A percentile compares a stretch with the other conserved stretches of the same genome.
Conservation (phyloP, 2,888 invertebrate species). For the Papilio gigon region DNA sequence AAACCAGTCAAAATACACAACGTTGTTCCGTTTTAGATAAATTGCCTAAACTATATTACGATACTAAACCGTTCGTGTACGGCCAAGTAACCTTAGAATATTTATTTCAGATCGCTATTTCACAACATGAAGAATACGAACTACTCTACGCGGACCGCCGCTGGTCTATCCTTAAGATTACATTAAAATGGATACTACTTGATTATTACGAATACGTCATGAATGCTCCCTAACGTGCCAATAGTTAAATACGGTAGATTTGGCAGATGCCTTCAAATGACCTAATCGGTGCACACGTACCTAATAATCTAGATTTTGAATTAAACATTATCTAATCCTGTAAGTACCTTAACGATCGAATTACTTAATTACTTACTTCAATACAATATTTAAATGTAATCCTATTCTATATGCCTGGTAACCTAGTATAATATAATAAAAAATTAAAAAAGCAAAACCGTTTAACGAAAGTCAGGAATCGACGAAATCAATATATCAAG, state of each 20-base stretch:
- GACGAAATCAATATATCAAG: neutral
- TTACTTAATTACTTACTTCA: slow-evolving; percentile 46
- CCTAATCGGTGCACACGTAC: slow-evolving; percentile 50
- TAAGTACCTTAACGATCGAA: slow-evolving; percentile 59
- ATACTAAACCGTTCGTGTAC: slow-evolving; percentile 56
- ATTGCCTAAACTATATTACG: slow-evolving; percentile 48
- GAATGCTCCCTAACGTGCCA: slow-evolving; percentile 34
- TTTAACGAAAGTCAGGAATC: slow-evolving; percentile 31
- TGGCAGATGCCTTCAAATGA: slow-evolving; percentile 11
- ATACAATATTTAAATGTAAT: slow-evolving; percentile 44
- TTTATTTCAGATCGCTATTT: slow-evolving; percentile 16
- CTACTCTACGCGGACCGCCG: neutral
- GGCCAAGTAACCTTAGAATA: slow-evolving; percentile 56
- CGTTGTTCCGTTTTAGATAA: slow-evolving; percentile 44
- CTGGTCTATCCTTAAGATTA: neutral
- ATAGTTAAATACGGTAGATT: slow-evolving; percentile 5
- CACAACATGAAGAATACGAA: slow-evolving; percentile 15
- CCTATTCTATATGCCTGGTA: slow-evolving; percentile 6
- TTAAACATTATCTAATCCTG: slow-evolving; percentile 59
- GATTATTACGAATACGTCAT: slow-evolving; percentile 46
- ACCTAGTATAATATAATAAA: slow-evolving; percentile 43
- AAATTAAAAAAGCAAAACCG: slow-evolving; percentile 44
- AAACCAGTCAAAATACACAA: slow-evolving; percentile 63
- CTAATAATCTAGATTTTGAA: slow-evolving; percentile 51
- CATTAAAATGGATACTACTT: slow-evolving; percentile 25